Conservation (phyloP, 2,797 vertebrate species). For the Podargus strigoides region DNA sequence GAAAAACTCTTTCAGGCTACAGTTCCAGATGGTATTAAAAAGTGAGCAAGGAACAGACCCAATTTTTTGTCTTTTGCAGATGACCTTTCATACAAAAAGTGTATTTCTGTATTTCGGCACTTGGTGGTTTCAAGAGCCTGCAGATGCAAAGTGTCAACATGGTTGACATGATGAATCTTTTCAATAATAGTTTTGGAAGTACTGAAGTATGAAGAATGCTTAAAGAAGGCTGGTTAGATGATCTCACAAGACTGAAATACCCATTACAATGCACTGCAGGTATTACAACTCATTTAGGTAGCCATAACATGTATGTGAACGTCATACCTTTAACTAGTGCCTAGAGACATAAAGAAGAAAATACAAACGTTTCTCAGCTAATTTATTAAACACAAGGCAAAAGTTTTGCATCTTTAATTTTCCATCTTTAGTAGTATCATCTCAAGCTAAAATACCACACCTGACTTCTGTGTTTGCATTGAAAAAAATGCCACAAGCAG, state of each 20-base stretch:
- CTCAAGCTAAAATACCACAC: background rate
- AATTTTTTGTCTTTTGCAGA: slow-evolving; percentile 43
- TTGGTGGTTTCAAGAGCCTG: slow-evolving; percentile 25
- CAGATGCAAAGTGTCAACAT: slow-evolving; percentile 37
- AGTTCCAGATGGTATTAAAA: slow-evolving; percentile 33
- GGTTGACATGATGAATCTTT: slow-evolving; percentile 36
- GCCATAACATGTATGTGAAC: background rate
- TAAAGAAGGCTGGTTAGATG: slow-evolving; percentile 23
- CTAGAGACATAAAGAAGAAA: background rate
- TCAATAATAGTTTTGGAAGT: slow-evolving; percentile 50
- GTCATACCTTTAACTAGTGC: background rate
- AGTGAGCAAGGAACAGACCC: slow-evolving; percentile 3
- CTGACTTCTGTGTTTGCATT: background rate
- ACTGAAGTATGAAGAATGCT: background rate
- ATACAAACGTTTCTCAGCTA: background rate
- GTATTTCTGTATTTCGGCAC: background rate
- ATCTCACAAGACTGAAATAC: slow-evolving; percentile 4
- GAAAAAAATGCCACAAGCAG: background rate
- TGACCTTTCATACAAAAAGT: slow-evolving; percentile 40
- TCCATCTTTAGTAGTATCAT: background rate
- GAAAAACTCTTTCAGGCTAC: background rate
- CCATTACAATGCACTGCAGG: slow-evolving; percentile 14
- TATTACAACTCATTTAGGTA: background rate
- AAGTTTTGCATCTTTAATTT: background rate
- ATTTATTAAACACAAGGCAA: background rate